Conservation (phyloP, 2,888 invertebrate genomes). For the Watsonalla cultraria region DNA sequence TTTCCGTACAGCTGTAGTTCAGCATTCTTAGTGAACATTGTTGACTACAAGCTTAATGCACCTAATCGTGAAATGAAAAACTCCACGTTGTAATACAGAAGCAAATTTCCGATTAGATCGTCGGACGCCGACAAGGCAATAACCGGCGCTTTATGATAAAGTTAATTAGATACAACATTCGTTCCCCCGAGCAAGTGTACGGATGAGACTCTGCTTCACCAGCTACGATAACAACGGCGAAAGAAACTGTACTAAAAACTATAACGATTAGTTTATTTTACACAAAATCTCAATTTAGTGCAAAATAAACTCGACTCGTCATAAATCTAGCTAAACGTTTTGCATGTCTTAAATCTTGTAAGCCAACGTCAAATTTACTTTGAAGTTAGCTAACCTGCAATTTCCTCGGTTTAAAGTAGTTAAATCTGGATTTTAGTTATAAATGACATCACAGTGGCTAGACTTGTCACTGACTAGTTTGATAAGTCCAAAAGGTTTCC, state of each 20-base stretch:
- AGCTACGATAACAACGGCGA: conserved; percentile 38
- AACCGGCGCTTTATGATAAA: conserved; percentile 71
- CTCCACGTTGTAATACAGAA: conserved; percentile 35
- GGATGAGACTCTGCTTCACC: conserved; percentile 47
- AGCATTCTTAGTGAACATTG: background rate
- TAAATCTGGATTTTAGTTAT: too few relatives aligned
- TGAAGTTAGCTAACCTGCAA: too few relatives aligned
- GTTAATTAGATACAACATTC: conserved; percentile 74
- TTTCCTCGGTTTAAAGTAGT: too few relatives aligned
- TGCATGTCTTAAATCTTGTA: too few relatives aligned
- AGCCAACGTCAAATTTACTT: too few relatives aligned
- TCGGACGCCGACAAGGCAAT: conserved; percentile 60
- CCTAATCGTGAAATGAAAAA: conserved; percentile 29
- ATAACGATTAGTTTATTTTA: too few relatives aligned
- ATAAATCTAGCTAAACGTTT: too few relatives aligned
- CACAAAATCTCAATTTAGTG: too few relatives aligned
- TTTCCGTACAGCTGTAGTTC: background rate
- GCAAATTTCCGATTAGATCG: conserved; percentile 57
- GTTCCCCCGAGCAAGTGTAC: conserved; percentile 65
- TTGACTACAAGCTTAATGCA: background rate
- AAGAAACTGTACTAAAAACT: conserved; percentile 48
- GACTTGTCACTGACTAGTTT: too few relatives aligned
- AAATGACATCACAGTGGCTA: too few relatives aligned
- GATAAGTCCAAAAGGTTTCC: too few relatives aligned
- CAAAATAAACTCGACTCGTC: too few relatives aligned